Percentiles rank a stretch among this genome's conserved stretches.
Conservation (phyloP, 2,113 vertebrate species). For the Nothobranchius kuhntae region DNA sequence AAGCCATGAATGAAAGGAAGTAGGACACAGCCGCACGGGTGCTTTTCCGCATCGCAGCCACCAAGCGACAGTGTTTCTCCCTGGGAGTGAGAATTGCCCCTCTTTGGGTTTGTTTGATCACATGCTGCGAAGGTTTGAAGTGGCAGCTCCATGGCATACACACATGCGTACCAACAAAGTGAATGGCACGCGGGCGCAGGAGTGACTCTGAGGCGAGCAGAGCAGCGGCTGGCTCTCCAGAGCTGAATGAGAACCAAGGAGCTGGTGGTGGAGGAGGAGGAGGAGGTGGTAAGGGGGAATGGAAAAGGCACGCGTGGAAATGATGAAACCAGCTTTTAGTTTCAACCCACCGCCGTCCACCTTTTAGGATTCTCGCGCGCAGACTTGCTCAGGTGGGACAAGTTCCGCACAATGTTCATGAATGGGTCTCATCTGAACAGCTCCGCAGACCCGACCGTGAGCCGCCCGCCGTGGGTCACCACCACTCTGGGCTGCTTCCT, state of each 20-base stretch:
- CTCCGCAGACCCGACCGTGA: constrained; percentile 68
- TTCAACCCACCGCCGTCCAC: constrained; percentile 32
- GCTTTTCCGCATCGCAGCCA: constrained; percentile 43
- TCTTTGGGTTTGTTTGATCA: constrained; percentile 44
- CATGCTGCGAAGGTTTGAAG: constrained; percentile 59
- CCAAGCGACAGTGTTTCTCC: constrained; percentile 63
- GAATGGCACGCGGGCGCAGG: constrained; percentile 69
- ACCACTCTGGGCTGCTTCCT: constrained; percentile 87
- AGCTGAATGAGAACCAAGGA: constrained; percentile 27
- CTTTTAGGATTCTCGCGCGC: constrained; percentile 17
- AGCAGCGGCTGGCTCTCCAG: background rate
- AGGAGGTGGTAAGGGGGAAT: background rate
- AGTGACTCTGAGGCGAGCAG: constrained; percentile 53
- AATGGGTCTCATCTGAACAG: constrained; percentile 85
- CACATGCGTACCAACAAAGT: constrained; percentile 68
- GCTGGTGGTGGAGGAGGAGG: background rate
- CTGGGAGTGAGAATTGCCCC: constrained; percentile 19
- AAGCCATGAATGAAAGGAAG: constrained; percentile 57
- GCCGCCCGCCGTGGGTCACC: constrained; percentile 86
- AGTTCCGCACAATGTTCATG: constrained; percentile 77
- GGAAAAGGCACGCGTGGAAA: constrained; percentile 21
- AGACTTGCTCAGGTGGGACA: constrained; percentile 52
- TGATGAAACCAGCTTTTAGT: constrained; percentile 47
- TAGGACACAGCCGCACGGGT: constrained; percentile 16
- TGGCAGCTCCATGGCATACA: constrained; percentile 72